Conservation (phyloP, 1,140 invertebrate genomes). For the Aphaenogaster floridana region DNA sequence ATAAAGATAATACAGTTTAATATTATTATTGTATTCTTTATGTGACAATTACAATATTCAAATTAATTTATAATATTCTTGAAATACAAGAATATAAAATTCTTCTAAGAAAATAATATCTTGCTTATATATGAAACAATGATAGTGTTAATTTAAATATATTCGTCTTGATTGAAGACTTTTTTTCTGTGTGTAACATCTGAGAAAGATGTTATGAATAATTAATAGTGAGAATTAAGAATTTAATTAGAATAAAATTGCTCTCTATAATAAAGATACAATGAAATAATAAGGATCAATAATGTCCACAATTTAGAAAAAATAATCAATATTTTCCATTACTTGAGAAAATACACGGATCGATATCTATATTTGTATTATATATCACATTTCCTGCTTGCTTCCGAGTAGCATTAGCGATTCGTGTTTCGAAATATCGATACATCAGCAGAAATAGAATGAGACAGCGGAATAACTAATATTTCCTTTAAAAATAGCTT, state of each 20-base stretch:
- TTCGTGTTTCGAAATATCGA: constrained; percentile 5
- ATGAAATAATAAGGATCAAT: neutral
- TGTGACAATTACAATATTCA: too few relatives aligned
- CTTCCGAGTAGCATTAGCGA: constrained; percentile 1
- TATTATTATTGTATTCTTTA: too few relatives aligned
- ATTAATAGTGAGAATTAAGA: constrained; percentile 9
- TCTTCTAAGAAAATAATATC: too few relatives aligned
- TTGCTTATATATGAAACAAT: too few relatives aligned
- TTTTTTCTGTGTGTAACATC: too few relatives aligned
- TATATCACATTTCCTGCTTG: neutral
- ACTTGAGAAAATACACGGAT: neutral
- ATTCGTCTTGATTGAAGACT: too few relatives aligned
- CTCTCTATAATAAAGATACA: neutral
- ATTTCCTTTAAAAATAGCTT: constrained; percentile 40
- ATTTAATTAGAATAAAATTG: neutral
- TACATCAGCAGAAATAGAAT: neutral
- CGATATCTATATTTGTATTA: constrained; percentile 1
- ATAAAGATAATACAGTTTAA: too few relatives aligned
- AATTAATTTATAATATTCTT: too few relatives aligned
- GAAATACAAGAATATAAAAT: too few relatives aligned
- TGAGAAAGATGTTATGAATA: neutral
- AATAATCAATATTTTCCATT: constrained; percentile 13
- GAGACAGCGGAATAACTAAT: neutral
- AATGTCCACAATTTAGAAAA: neutral
- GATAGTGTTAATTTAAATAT: too few relatives aligned